Base-by-base conservation (phyloP, 2,888 invertebrate species). In the Leptinotarsa peninsularis region DNA sequence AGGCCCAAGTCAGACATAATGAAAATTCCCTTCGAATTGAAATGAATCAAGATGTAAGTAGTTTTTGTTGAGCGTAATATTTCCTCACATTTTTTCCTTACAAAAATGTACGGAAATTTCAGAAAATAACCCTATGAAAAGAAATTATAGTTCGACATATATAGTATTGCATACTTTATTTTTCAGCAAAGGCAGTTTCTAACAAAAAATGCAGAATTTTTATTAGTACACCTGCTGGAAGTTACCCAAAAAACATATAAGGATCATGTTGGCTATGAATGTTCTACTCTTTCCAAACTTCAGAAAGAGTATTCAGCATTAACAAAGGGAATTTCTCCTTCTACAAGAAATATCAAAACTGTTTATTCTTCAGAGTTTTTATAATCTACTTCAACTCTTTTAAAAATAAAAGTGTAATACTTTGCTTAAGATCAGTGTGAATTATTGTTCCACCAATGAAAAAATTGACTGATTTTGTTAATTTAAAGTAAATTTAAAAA, bases 141-240 rank as follows among this genome's bases (percentile, higher is more conserved):
- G 33, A 33, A 33, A 33, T 10, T 33, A 33, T 33, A 33, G 33
- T 33, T 7, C 10, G 2, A 10, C 10, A 33, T 10, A 10, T 33
- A 33, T 33, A 43, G 43, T 43, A 43, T 43, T 43, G 43, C 13
- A 43, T 43, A 43, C 10, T 43, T 43, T 43, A 43, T 18, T 71
- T 86, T 87, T 72, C 76, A 88, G 85, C 86, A 87, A 82, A 82
- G 87, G 72, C 82, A 89, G 78, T 89, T 92, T 82, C 89, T 92
- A 82, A 89, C 90, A 85, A 93, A 93, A 88, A 94, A 94, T 89
- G 92, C 91, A 80, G 92, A 91, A 86, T 96, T 93, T 89, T 90
- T 94, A 79, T 89, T 93, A 83, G 92, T 91, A 83, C 92, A 90
- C 75, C 90, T 93, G 77, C 90, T 93, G 89, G 92, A 91, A 79